Conservation (phyloP, 2,888 invertebrate genomes). For the Caenorhabditis sulstoni region DNA sequence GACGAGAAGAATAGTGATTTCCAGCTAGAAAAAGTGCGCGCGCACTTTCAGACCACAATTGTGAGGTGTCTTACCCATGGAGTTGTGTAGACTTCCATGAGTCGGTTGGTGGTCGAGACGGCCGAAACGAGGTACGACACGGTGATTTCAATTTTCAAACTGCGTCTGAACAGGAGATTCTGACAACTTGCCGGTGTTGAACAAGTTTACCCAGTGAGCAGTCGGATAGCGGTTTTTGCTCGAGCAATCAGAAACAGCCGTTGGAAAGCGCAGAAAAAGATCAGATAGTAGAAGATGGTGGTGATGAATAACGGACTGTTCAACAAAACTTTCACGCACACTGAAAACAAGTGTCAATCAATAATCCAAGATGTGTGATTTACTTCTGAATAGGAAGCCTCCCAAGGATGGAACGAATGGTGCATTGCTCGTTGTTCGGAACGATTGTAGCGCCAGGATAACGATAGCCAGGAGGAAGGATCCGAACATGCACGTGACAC, state of each 20-base stretch:
- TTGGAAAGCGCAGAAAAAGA: constrained; percentile 33
- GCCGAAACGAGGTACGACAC: constrained; percentile 20
- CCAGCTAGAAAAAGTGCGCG: constrained; percentile 21
- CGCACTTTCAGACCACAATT: background rate
- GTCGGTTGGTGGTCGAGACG: constrained; percentile 21
- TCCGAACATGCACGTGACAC: constrained; percentile 13
- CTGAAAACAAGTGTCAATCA: background rate
- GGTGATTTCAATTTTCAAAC: constrained; percentile 12
- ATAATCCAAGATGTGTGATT: no score
- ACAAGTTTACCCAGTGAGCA: constrained; percentile 40
- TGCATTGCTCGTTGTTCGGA: no score
- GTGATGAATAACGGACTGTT: background rate
- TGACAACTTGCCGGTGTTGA: background rate
- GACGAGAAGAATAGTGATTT: constrained; percentile 3
- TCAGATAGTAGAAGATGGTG: constrained; percentile 16
- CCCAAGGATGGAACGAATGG: no score
- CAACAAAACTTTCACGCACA: background rate
- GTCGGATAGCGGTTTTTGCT: constrained; percentile 22
- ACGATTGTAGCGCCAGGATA: background rate
- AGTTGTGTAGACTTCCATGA: background rate
- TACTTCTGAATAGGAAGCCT: no score
- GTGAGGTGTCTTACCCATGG: constrained; percentile 14
- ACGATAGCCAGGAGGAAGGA: background rate
- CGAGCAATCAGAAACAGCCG: constrained; percentile 20
- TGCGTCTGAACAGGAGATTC: constrained; percentile 21